Evolutionary conservation across 2,888 invertebrate genomes (phyloP), one percentile per base, ranked within the genome.

Genomic region (Drosophila histrio): DNA sequence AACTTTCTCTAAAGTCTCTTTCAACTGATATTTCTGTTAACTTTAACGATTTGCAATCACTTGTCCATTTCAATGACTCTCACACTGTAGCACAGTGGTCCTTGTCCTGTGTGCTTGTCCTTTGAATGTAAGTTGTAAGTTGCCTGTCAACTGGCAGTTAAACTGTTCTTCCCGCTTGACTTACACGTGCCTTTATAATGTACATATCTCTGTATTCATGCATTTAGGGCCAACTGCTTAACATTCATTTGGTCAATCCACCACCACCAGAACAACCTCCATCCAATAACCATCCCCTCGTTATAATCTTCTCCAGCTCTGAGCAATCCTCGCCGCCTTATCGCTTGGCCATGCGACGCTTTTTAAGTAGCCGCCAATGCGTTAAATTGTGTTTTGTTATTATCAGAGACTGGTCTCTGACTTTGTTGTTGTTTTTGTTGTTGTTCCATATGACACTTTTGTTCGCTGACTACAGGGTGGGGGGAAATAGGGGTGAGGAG

Each of bases 301-400:
- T 22, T 59, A 60, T 59, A 69, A 74, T 63, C 71, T 64, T 70
- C 13, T 13, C 24, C 44, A 36, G 73, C 52, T 32, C 53, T 53
- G 17, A 19, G 44, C 49, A 49, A 54, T 58, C 22, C 47, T 36
- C 43, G 60, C 26, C 43, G 60, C 43, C 87, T 86, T 82, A 86
- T 82, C 87, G 80, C 67, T 44, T 43, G 87, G 69, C 78, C 84
- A 86, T 86, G 87, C 78, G 87, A 86, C 81, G 80, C 87, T 77
- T 82, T 81, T 86, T 82, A 86, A 82, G 81, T 82, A 86, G 81
- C 81, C 81, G 81, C 87, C 87, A 82, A 82, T 80, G 87, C 81
- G 81, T 86, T 82, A 82, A 82, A 82, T 77, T 86, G 87, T 83
- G 69, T 77, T 80, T 76, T 72, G 79, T 79, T 77, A 80, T 86